Evolutionary conservation across 2,113 vertebrate species (phyloP).

Genomic region (Arothron firmamentum): DNA sequence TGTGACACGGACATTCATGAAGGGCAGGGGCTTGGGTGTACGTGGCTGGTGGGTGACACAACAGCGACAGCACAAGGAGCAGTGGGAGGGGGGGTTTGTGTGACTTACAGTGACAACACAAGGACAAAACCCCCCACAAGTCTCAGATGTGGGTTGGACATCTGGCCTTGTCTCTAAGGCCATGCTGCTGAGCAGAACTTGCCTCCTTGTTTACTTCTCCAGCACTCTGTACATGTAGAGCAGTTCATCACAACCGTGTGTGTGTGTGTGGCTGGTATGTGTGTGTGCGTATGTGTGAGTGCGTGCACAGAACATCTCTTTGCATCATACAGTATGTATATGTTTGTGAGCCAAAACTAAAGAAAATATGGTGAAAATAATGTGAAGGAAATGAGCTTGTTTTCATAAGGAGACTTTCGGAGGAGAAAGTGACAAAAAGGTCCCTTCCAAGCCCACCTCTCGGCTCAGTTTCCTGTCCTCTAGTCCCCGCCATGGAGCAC

Average conservation of each 20-base stretch:
- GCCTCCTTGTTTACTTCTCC: conserved; percentile 63
- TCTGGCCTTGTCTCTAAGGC: conserved; percentile 58
- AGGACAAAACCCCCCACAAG: conserved; percentile 37
- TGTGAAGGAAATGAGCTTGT: conserved; percentile 20
- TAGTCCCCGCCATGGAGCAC: conserved; percentile 24
- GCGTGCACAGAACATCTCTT: conserved; percentile 39
- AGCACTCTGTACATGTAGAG: conserved; percentile 69
- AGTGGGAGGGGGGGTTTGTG: conserved; percentile 27
- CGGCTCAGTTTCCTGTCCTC: conserved; percentile 23
- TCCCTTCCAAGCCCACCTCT: conserved; percentile 26
- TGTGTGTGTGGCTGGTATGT: conserved; percentile 16
- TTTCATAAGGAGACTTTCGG: conserved; percentile 22
- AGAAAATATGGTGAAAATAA: conserved; percentile 22
- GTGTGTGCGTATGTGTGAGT: conserved; percentile 1
- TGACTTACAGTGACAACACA: conserved; percentile 52
- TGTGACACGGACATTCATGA: conserved; percentile 40
- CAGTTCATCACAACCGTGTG: conserved; percentile 50
- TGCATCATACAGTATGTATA: conserved; percentile 37
- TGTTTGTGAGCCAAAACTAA: conserved; percentile 29
- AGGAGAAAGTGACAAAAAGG: conserved; percentile 18
- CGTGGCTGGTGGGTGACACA: conserved; percentile 38
- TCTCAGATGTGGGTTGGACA: conserved; percentile 49
- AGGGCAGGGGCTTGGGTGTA: conserved; percentile 43
- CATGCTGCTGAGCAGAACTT: conserved; percentile 60
- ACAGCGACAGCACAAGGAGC: conserved; percentile 48